Base-by-base conservation (phyloP, 92 coral and sea anemone genomes). In the Chrysogorgia sp. region DNA sequence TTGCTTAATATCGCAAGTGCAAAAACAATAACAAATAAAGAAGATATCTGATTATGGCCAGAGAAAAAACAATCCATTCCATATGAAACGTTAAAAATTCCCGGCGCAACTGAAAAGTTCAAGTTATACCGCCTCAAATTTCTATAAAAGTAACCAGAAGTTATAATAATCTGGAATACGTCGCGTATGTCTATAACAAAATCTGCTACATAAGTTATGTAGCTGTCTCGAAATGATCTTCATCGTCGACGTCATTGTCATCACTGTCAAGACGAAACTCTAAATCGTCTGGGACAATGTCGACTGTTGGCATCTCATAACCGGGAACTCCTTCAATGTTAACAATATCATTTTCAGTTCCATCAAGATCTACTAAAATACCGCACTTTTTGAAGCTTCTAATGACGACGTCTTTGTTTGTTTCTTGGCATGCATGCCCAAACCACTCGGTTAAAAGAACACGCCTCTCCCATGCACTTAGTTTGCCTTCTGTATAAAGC, bases 381-480 rank as follows among this genome's bases (percentile, higher is more conserved):
- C 60, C 60, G 60, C 60, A 5, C 60, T 53, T 53, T 53, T 53
- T 5, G n/a, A 5, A 53, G 60, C 60, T 53, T 53, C 60, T 53
- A 17, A 53, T 53, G 60, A 53, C n/a, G 60, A 53, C 60, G 17
- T 53, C 6, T 53, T 53, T 53, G 60, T 53, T 53, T 53, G n/a
- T 23, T 53, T 53, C 6, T 3, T 53, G 28, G 7, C 8, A 53
- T 53, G n/a, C 60, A 53, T 5, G 4, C 5, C n/a, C 60, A 5
- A 53, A 6, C 60, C 60, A 53, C 60, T 53, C 17, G 60, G 60
- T 17, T 17, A 5, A 19, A 17, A 53, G 60, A 5, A 53, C 60
- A 53, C 60, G 6, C n/a, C 60, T 53, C 60, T 45, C 60, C 60
- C 60, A 53, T 53, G 60, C 60, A 53, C 60, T 19, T 17, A 53